A percentile compares a stretch with the other conserved stretches of the same genome.
Evolutionary conservation across 2,888 invertebrate genomes (phyloP).

Genomic region (Agrochola circellaris): DNA sequence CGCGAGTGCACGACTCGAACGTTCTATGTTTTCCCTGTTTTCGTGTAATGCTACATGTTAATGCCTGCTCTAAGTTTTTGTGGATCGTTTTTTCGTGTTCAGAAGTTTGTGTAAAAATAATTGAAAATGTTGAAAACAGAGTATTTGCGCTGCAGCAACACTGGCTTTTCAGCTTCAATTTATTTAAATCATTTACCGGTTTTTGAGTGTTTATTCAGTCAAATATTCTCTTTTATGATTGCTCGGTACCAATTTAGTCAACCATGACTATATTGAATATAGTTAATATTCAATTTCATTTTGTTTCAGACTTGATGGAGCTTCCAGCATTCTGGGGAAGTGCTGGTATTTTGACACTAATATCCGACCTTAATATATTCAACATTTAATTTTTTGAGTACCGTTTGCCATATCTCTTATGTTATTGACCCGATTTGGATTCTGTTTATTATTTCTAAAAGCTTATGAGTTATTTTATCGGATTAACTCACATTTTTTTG

Average conservation of each 20-base stretch:
- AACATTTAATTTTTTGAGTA: too few relatives aligned
- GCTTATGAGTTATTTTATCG: too few relatives aligned
- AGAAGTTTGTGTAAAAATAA: constrained; percentile 32
- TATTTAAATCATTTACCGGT: constrained; percentile 5
- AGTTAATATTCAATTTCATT: neutral
- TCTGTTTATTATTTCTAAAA: too few relatives aligned
- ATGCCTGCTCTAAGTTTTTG: constrained; percentile 33
- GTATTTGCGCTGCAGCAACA: constrained; percentile 12
- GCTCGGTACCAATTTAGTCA: neutral
- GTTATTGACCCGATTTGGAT: too few relatives aligned
- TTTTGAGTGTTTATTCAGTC: neutral
- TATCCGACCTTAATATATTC: too few relatives aligned
- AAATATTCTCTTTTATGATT: neutral
- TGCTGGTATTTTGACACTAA: neutral
- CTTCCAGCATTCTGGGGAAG: neutral
- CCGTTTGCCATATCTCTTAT: too few relatives aligned
- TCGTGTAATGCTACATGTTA: constrained; percentile 54
- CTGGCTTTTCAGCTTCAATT: constrained; percentile 5
- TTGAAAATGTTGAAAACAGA: constrained; percentile 21
- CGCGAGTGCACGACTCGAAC: constrained; percentile 55
- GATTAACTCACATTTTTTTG: too few relatives aligned
- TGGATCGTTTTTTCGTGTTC: constrained; percentile 31
- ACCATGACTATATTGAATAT: too few relatives aligned
- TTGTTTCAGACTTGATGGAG: neutral
- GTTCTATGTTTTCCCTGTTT: constrained; percentile 43